A percentile compares a stretch with the other conserved stretches of the same genome.
phyloP scores from a whole-genome alignment of 1,140 invertebrate species.

The Papilio machaon region DNA sequence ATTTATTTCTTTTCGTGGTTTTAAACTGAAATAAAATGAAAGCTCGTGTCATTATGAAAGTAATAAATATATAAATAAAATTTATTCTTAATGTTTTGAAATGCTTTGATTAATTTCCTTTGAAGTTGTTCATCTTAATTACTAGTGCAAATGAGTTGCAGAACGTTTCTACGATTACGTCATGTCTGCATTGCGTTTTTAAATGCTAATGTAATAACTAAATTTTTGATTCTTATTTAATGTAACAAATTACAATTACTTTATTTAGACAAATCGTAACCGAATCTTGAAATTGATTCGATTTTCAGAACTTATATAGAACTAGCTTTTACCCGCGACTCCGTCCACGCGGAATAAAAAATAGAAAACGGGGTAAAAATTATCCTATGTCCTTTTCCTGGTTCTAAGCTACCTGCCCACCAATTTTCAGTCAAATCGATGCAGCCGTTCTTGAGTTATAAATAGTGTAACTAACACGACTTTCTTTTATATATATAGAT shows the following conservation, averaged over 20 bases:
- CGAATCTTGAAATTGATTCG: neutral
- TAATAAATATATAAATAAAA: neutral
- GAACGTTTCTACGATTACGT: conserved; percentile 2
- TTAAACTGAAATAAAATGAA: neutral
- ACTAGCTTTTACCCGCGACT: no score
- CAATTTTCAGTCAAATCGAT: no score
- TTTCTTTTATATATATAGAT: no score
- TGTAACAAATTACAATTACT: neutral
- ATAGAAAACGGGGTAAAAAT: no score
- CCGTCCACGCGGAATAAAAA: no score
- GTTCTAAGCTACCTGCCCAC: no score
- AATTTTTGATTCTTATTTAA: neutral
- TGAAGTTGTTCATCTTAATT: neutral
- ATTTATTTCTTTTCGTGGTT: neutral
- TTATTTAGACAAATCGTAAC: neutral
- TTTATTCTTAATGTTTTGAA: neutral
- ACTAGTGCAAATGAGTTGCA: neutral
- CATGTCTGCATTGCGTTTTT: conserved; percentile 15
- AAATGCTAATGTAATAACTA: conserved; percentile 7
- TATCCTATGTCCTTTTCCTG: no score
- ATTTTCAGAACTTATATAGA: neutral
- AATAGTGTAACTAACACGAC: no score
- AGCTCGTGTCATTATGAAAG: neutral
- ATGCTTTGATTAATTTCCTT: neutral
- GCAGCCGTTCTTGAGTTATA: no score